Evolutionary conservation across 2,797 vertebrate species (phyloP), one percentile per base, ranked within the genome.

Genomic region (Thunnus albacares): DNA sequence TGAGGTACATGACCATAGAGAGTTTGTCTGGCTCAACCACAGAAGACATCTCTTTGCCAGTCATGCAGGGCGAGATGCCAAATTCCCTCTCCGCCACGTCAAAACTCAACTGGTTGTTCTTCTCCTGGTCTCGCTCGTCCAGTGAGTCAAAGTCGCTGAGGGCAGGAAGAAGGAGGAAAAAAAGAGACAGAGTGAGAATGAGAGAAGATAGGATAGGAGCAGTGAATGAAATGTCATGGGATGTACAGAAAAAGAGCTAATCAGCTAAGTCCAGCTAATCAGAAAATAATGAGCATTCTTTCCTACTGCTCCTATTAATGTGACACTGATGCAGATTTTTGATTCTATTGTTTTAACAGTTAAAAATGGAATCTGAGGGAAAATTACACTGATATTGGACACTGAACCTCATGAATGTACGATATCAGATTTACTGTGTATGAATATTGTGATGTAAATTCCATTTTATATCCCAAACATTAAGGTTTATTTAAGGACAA

Each of bases 1-100:
- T 99, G 94, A 99, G 97, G 95, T 99, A 99, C 97, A 99, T 98
- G 92, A 99, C 98, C 98, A 99, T 99, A 0, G 97, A 98, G 41
- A 99, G 95, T 57, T 99, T 98, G 94, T 99, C 98, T 1, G 98
- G 98, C 83, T 98, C 98, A 18, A 96, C 96, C 1, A 99, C 98
- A 1, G 95, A 96, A 3, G 97, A 97, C 98, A 99, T 99, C 88
- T 99, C 98, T 88, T 98, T 98, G 88, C 98, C 98, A 2, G 98
- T 99, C 98, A 99, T 99, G 90, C 98, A 99, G 59, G 98, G 98
- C 22, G 96, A 98, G 84, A 99, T 98, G 85, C 98, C 97, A 89
- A 99, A 97, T 77, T 99, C 98, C 58, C 96, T 96, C 92, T 99
- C 98, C 0, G 98, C 97, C 0, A 98, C 94, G 66, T 99, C 98